Percentiles rank a stretch among this genome's conserved stretches.
Evolutionary conservation across 2,888 invertebrate genomes (phyloP).

Genomic region (Nomada fabriciana): DNA sequence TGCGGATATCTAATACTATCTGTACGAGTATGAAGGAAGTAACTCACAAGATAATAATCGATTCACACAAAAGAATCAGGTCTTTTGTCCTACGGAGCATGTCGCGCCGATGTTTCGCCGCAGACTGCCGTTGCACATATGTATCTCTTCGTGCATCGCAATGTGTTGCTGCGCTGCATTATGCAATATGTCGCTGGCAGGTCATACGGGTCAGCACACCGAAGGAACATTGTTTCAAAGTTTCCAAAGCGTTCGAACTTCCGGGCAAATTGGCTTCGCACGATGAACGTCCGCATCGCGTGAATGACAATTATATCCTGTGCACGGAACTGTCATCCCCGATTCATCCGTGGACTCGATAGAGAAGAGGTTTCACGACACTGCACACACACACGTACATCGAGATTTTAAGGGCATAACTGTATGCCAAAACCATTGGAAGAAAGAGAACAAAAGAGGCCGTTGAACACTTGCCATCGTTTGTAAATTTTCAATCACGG

Average conservation of each 20-base stretch:
- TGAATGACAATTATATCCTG: conserved; percentile 17
- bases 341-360: not conserved
- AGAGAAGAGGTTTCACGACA: not conserved
- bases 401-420: not conserved
- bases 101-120: not conserved
- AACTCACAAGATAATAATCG: conserved; percentile 31
- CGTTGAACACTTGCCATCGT: not conserved
- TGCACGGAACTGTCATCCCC: not conserved
- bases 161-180: conserved; percentile 45
- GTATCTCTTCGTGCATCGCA: conserved; percentile 47
- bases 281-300: not conserved
- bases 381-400: not conserved
- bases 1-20: not conserved
- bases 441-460: not conserved
- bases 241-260: conserved; percentile 49
- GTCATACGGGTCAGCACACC: conserved; percentile 47
- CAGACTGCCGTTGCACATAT: conserved; percentile 9
- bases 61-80: conserved; percentile 42
- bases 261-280: conserved; percentile 27
- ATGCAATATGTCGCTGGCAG: conserved; percentile 49
- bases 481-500: not conserved
- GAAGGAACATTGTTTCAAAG: conserved; percentile 36
- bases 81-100: conserved; percentile 7
- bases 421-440: not conserved
- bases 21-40: not conserved